Evolutionary conservation across 2,888 invertebrate species (phyloP), one percentile per base, ranked within the genome.

Genomic region (Aleiodes leptofemur): DNA sequence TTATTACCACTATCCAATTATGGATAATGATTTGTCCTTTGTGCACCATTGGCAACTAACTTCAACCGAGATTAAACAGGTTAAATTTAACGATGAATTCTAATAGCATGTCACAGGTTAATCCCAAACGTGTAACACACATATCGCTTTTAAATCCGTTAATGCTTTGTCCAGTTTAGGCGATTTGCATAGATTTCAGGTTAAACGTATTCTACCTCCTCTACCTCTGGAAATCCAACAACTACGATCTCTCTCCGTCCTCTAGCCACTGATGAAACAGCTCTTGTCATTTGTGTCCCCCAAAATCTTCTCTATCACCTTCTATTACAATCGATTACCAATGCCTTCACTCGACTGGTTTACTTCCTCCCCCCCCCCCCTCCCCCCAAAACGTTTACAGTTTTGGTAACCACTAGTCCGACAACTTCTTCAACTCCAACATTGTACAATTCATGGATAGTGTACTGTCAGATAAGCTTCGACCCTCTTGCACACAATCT

Each of bases 111-210:
- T 81, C 82, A 79, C 81, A 81, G 80, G 80, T 80, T 78, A 81
- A 78, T 73, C 77, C 77, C 72, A 75, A 80, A 76, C 77, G 78
- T 78, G 79, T 79, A 82, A 80, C 85, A 83, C 85, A 83, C 73
- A 59, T 85, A 86, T 87, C 82, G 85, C 85, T 87, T 87, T 87
- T 86, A 86, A 87, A 87, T 87, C 87, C 87, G 84, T 85, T 87
- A 86, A 87, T 84, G 82, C 85, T 77, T 57, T 80, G 82, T 79
- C 83, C 77, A 55, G 16, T 81, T 16, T 57, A 82, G 81, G 79
- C 82, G 83, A 87, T 87, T 87, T 87, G 86, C 86, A 86, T 87
- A 85, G 85, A 82, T 84, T 83, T 82, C 80, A 64, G 66, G 74
- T 72, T 69, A 64, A 73, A 68, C 64, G 53, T 69, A 69, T 43